Base-by-base conservation (phyloP, 2,888 invertebrate species). In the Branchinecta sandiegonensis region DNA sequence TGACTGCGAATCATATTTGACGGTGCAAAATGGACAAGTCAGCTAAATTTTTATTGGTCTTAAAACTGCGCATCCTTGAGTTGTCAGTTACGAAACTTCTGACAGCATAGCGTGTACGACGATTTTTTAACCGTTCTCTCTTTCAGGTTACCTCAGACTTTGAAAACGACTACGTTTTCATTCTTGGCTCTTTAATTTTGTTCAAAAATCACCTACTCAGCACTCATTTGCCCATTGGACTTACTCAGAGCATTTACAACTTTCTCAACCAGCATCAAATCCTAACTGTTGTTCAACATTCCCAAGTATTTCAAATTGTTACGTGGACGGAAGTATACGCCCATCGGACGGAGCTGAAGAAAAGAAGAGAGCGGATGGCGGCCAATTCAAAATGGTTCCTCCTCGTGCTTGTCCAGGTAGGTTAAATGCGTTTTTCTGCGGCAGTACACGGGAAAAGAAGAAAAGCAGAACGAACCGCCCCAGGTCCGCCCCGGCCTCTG, bases 251-350 rank as follows among this genome's bases (percentile, higher is more conserved):
- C 17, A 56, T 56, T 17, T 56, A 56, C 10, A 56, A 56, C 56
- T 10, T 14, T 17, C 17, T 56, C 14, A 56, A 56, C 17, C 17
- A 14, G 10, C 56, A 56, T 17, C 56, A 17, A 17, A 10, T 56
- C 9, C 56, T 56, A 14, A 14, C 56, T 56, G 56, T 56, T 56
- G 56, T 56, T 14, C 56, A 10, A 14, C 56, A 56, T 56, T 56
- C 56, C 17, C 56, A 56, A 56, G 56, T 56, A 14, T 56, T 56
- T 56, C 56, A 56, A 56, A 56, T 56, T 56, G 56, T 56, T 8
- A 17, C 17, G 7, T 56, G 56, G 56, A 14, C 56, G 9, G 56
- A 56, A 56, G 56, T 56, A 10, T 56, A 14, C 17, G n/a, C 17
- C 10, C 37, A 37, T 37, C 8, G 56, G n/a, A 17, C n/a, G 17